These are phyloP conservation scores for Platyrinchus mystaceus DNA, from an alignment of 2,797 vertebrate species.

Conservation along the genomic window DNA sequence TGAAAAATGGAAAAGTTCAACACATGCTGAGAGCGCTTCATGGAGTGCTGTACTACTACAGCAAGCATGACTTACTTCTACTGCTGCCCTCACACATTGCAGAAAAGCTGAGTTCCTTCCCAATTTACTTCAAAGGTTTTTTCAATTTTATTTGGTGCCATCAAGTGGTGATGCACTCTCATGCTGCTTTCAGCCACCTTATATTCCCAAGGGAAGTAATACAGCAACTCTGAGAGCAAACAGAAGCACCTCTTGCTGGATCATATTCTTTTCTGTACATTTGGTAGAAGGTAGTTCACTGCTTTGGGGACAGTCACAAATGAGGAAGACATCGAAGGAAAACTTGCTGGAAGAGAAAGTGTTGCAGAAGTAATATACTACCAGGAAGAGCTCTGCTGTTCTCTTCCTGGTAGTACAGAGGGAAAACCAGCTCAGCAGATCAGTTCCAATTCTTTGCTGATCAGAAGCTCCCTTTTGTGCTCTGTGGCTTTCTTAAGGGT, in stretches of 20 bases:
- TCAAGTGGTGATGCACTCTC: background rate
- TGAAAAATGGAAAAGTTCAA: background rate
- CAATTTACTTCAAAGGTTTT: background rate
- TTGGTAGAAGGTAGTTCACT: background rate
- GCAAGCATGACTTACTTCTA: background rate
- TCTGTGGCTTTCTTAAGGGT: background rate
- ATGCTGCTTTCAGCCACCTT: background rate
- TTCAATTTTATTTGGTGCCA: slow-evolving; percentile 24
- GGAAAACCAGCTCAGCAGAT: background rate
- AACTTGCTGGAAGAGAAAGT: background rate
- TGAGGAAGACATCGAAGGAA: background rate
- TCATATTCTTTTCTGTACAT: background rate
- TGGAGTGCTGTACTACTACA: background rate
- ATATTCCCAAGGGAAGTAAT: background rate
- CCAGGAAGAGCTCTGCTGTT: background rate
- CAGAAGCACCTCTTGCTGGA: background rate
- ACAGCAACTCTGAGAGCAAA: background rate
- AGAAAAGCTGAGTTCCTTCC: background rate
- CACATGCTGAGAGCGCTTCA: background rate
- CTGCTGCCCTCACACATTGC: background rate
- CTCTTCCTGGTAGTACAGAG: background rate
- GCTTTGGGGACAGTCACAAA: background rate
- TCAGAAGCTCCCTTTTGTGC: background rate
- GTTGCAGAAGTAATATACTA: background rate
- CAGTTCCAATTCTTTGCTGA: background rate